Base-by-base conservation (phyloP, 2,888 invertebrate species). In the Eubasilissa splendida region DNA sequence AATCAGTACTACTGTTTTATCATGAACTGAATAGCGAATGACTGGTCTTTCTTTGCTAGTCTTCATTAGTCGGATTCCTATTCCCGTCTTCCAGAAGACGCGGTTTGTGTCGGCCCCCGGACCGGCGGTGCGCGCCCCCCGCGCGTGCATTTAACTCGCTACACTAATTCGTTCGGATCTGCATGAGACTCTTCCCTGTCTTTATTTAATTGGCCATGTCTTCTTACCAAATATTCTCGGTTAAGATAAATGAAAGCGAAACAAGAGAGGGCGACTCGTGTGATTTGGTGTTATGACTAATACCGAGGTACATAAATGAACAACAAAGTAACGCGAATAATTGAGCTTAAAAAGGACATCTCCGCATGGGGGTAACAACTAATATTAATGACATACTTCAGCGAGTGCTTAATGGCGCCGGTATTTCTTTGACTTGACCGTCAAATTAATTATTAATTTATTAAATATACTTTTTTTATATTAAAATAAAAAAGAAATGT, bases 181-280 rank as follows among this genome's bases (percentile, higher is more conserved):
- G 79, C 78, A 71, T 79, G 79, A 80, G 80, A 66, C 73, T 56
- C 70, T 76, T 80, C 65, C 77, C 79, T 83, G 82, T 83, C 75
- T 79, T 83, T 80, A 78, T 82, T 82, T 80, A 83, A 83, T 83
- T 83, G 80, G 77, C 82, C 83, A 60, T 83, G 83, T 66, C 78
- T 82, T 73, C 80, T 82, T 79, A 80, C 83, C 83, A 77, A 83
- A 82, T 83, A 83, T 80, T 83, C 83, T 76, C 76, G 71, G 83
- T 83, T 80, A 80, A 78, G 76, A 76, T 76, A 80, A 80, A 80
- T 70, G 77, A 77, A 59, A 77, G 77, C 54, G 77, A 77, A 68
- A 70, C 59, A 70, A 77, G 75, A 12, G 75, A 60, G 52, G 63
- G 63, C 63, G 53, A 50, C 68, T 68, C 14, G 68, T 50, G 68